phyloP scores from a whole-genome alignment of 2,888 invertebrate species.

The Plagiodera versicolora region DNA sequence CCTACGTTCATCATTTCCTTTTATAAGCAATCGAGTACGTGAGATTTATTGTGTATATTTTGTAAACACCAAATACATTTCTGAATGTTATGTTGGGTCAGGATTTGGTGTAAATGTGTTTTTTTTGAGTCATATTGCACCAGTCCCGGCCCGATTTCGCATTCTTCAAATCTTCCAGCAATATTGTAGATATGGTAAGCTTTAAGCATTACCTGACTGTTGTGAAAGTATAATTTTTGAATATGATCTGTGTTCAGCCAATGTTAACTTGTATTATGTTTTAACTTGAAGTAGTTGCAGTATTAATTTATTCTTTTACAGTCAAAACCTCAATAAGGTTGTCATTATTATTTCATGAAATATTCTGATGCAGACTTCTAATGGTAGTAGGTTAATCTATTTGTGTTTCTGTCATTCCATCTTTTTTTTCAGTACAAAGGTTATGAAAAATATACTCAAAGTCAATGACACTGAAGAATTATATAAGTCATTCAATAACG shows the following conservation, averaged over 20 bases:
- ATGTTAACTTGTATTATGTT: too few relatives aligned
- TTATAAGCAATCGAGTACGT: conserved; percentile 18
- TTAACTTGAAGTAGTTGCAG: too few relatives aligned
- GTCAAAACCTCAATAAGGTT: too few relatives aligned
- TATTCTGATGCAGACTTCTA: too few relatives aligned
- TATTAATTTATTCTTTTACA: too few relatives aligned
- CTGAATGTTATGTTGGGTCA: conserved; percentile 44
- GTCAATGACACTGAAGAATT: conserved; percentile 17
- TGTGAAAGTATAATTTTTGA: too few relatives aligned
- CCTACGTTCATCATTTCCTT: conserved; percentile 33
- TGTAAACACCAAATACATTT: too few relatives aligned
- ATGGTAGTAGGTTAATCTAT: too few relatives aligned
- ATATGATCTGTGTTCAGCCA: too few relatives aligned
- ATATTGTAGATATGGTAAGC: neutral
- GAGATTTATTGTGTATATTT: too few relatives aligned
- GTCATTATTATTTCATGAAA: too few relatives aligned
- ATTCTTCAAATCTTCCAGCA: conserved; percentile 26
- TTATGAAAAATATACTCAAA: conserved; percentile 10
- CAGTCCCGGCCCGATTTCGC: conserved; percentile 57
- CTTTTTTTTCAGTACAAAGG: conserved; percentile 18
- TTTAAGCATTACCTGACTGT: too few relatives aligned
- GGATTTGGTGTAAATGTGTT: conserved; percentile 56
- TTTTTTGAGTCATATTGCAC: conserved; percentile 55
- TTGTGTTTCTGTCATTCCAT: neutral
- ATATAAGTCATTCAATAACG: conserved; percentile 6